A percentile compares a stretch with the other conserved stretches of the same genome.
Conservation (phyloP, 2,797 vertebrate species). For the Phylloscopus collybita region DNA sequence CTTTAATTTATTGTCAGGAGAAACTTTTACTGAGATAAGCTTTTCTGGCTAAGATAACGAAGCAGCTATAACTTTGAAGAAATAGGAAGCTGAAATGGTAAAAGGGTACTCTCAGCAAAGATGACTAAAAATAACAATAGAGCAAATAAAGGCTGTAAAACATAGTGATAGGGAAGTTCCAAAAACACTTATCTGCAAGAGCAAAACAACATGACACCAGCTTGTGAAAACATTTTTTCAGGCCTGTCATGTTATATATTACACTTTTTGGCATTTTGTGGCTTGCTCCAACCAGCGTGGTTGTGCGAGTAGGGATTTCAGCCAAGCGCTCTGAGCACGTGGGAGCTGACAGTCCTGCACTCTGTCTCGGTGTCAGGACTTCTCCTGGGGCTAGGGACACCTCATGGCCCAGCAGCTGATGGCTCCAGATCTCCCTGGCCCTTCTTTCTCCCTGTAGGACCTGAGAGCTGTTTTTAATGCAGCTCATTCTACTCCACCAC, state of each 20-base stretch:
- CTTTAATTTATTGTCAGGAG: constrained; percentile 19
- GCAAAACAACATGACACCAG: constrained; percentile 49
- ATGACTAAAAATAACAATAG: constrained; percentile 56
- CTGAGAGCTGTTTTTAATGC: neutral
- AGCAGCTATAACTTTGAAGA: neutral
- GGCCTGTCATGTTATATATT: neutral
- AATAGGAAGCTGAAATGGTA: constrained; percentile 17
- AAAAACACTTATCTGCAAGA: constrained; percentile 46
- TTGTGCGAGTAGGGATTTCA: neutral
- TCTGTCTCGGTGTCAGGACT: neutral
- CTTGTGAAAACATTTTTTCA: constrained; percentile 47
- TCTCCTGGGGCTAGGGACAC: neutral
- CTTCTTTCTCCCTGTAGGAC: neutral
- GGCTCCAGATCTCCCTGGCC: neutral
- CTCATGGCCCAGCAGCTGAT: neutral
- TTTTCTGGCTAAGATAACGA: neutral
- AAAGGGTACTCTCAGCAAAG: constrained; percentile 4
- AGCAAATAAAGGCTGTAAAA: constrained; percentile 46
- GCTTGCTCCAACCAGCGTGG: neutral
- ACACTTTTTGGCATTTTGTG: neutral
- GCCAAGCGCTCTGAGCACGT: neutral
- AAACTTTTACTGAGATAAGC: neutral
- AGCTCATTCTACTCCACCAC: neutral
- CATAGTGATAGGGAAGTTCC: neutral
- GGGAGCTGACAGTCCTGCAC: neutral